Percentiles rank a stretch among this genome's conserved stretches.
Evolutionary conservation across 2,888 invertebrate species (phyloP).

Genomic region (Aporophyla nigra): DNA sequence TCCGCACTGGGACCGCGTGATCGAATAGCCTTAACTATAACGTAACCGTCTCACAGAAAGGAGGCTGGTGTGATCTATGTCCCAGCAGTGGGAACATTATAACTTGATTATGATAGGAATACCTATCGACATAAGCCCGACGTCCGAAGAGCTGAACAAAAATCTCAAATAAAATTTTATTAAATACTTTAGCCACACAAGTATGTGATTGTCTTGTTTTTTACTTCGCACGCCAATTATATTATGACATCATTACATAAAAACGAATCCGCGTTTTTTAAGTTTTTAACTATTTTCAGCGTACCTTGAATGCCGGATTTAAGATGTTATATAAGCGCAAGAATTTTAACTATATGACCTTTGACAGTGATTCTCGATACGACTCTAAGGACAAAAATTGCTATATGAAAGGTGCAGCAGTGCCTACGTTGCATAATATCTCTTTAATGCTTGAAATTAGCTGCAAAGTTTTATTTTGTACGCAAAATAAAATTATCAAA

Average conservation of each 20-base stretch:
- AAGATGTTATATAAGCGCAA: conserved; percentile 36
- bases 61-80: too few species aligned
- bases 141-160: conserved; percentile 11
- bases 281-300: conserved; percentile 49
- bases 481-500: not conserved
- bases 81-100: too few species aligned
- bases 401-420: not conserved
- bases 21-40: too few species aligned
- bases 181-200: conserved; percentile 20
- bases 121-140: not conserved
- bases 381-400: not conserved
- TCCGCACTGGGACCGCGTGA: too few species aligned
- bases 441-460: not conserved
- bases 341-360: conserved; percentile 17
- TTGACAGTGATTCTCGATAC: conserved; percentile 4
- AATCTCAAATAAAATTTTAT: conserved; percentile 13
- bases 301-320: conserved; percentile 63
- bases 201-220: conserved; percentile 56
- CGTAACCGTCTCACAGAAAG: too few species aligned
- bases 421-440: too few species aligned
- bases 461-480: too few species aligned
- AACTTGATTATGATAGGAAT: too few species aligned
- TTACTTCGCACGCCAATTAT: conserved; percentile 62
- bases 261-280: conserved; percentile 47
- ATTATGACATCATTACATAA: conserved; percentile 60